Conservation (phyloP, 2,797 vertebrate species). For the Myoxocephalus aenaeus region DNA sequence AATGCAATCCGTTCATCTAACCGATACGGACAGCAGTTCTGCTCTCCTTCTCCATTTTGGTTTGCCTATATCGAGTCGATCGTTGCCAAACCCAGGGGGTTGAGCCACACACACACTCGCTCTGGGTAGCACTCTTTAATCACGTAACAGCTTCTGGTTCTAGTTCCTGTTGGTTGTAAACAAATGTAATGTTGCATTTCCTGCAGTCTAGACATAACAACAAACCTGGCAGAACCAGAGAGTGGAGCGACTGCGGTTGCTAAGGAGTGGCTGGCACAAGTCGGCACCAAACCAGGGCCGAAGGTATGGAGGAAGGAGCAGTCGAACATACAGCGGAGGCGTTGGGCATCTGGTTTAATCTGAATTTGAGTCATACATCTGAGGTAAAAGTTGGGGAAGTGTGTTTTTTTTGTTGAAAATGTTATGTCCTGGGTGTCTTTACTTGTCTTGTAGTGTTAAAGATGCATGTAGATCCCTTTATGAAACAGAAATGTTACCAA, state of each 20-base stretch:
- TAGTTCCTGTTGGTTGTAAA: slow-evolving; percentile 88
- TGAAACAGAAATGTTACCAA: background rate
- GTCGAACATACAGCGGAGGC: slow-evolving; percentile 3
- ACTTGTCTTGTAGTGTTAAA: background rate
- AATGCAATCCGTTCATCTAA: slow-evolving; percentile 50
- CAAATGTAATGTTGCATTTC: slow-evolving; percentile 89
- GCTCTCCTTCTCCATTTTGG: slow-evolving; percentile 60
- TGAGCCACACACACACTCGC: slow-evolving; percentile 75
- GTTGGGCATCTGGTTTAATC: slow-evolving; percentile 9
- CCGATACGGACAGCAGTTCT: slow-evolving; percentile 30
- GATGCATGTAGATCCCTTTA: background rate
- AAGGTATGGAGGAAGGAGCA: slow-evolving; percentile 33
- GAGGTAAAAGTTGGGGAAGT: slow-evolving; percentile 3
- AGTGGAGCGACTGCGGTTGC: slow-evolving; percentile 74
- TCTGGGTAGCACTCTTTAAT: slow-evolving; percentile 84
- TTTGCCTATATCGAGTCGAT: slow-evolving; percentile 67
- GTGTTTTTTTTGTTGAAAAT: background rate
- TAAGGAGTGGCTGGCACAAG: slow-evolving; percentile 77
- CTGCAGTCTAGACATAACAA: slow-evolving; percentile 89
- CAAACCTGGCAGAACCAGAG: slow-evolving; percentile 80
- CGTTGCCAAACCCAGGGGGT: slow-evolving; percentile 79
- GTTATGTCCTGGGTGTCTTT: background rate
- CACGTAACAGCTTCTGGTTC: slow-evolving; percentile 83
- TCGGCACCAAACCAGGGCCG: slow-evolving; percentile 56
- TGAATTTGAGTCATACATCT: background rate